Evolutionary conservation across 1,140 invertebrate species (phyloP).

Genomic region (Potamilus streckersoni): DNA sequence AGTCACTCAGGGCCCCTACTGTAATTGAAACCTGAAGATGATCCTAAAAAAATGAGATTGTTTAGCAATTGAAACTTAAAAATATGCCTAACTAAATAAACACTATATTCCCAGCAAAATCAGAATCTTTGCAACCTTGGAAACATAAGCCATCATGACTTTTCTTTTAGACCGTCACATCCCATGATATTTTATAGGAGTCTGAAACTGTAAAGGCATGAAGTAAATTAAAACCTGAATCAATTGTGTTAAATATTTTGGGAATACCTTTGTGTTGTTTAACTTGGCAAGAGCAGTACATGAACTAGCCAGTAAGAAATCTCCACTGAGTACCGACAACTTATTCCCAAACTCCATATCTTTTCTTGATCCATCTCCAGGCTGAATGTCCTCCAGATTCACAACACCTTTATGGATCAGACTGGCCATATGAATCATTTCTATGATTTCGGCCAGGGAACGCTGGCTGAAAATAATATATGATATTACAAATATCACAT

Average conservation of each 20-base stretch:
- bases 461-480: slow-evolving; percentile 65
- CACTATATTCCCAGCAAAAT: no score
- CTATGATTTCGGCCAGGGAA: slow-evolving; percentile 65
- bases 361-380: slow-evolving; percentile 71
- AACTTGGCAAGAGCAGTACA: slow-evolving; percentile 87
- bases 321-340: slow-evolving; percentile 91
- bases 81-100: no score
- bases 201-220: no score
- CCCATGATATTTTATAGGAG: no score
- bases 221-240: no score
- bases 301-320: slow-evolving; percentile 91
- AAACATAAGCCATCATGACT: no score
- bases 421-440: slow-evolving; percentile 66
- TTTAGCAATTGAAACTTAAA: no score
- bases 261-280: slow-evolving; percentile 76
- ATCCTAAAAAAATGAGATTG: no score
- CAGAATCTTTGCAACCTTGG: no score
- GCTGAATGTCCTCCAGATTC: slow-evolving; percentile 73
- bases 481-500: not conserved
- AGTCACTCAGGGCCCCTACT: no score
- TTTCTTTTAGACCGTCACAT: no score
- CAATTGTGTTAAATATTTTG: not conserved
- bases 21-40: no score
- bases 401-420: slow-evolving; percentile 72
- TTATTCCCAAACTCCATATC: slow-evolving; percentile 96